phyloP scores from a whole-genome alignment of 2,113 vertebrate genomes.

The Percopsis transmontana region DNA sequence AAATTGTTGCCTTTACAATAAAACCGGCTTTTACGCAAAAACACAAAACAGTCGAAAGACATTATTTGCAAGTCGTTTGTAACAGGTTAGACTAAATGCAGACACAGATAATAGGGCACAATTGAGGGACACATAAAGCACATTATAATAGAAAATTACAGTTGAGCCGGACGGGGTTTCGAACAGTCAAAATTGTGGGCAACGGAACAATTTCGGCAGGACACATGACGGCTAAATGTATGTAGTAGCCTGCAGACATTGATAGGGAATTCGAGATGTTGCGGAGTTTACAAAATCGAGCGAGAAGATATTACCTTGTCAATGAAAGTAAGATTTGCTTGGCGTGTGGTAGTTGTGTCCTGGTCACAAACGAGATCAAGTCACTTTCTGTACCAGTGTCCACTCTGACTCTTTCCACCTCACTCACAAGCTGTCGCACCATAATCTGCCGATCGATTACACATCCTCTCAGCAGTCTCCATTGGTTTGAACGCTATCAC shows the following conservation, averaged over 20 bases:
- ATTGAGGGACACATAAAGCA: too few species aligned
- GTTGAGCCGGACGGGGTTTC: too few species aligned
- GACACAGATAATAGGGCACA: too few species aligned
- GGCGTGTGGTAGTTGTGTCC: slow-evolving; percentile 7
- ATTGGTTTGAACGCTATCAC: slow-evolving; percentile 49
- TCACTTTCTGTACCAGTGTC: slow-evolving; percentile 15
- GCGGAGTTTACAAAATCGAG: neutral
- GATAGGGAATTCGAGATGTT: neutral
- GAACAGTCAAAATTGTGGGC: too few species aligned
- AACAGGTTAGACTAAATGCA: too few species aligned
- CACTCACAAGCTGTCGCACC: slow-evolving; percentile 55
- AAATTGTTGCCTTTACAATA: too few species aligned
- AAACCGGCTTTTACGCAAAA: too few species aligned
- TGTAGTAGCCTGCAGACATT: slow-evolving; percentile 22
- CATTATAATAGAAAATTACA: too few species aligned
- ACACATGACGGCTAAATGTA: slow-evolving; percentile 21
- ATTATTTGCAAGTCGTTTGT: too few species aligned
- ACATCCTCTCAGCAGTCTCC: neutral
- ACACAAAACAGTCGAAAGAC: too few species aligned
- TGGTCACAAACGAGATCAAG: neutral
- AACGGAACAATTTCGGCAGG: too few species aligned
- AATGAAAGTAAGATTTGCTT: slow-evolving; percentile 11
- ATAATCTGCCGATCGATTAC: slow-evolving; percentile 67
- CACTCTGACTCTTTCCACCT: slow-evolving; percentile 33
- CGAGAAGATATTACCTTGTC: slow-evolving; percentile 48